Evolutionary conservation across 2,797 vertebrate genomes (phyloP), one percentile per base, ranked within the genome.

Genomic region (Antrozous pallidus): DNA sequence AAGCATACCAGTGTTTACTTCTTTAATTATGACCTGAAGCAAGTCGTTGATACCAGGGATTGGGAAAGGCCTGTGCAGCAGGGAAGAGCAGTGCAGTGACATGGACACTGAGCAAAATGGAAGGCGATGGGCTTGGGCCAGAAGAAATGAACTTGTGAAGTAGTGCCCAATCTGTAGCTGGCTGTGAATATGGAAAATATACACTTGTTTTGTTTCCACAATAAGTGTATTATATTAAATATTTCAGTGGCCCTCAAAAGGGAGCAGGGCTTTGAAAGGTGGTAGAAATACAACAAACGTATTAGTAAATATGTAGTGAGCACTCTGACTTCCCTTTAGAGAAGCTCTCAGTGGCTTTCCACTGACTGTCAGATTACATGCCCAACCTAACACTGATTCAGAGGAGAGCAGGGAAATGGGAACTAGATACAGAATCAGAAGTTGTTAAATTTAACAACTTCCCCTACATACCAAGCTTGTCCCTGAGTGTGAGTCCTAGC

Each of bases 21-120:
- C 13, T 93, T 79, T 93, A 67, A 81, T 95, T 93, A 90, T 84
- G 88, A 90, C 90, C 92, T 69, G 51, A 93, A 96, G 92, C 73
- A 92, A 84, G 83, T 88, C 10, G 8, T 36, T 88, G 40, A 91
- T 84, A 80, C 45, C 26, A 65, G 51, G 63, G 22, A 42, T 73
- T 79, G 18, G 58, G 42, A 31, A 69, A 74, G n/a, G 56, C 6
- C 5, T 58, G 6, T 4, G 26, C 40, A 78, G 31, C 45, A 38
- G 13, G 10, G 28, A 47, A 28, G 12, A 83, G 16, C 11, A 42
- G n/a, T 18, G 1, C 8, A 16, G 31, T 33, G 40, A 67, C 22
- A 31, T 1, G 2, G 33, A 38, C 24, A 38, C 1, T 11, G 31
- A 78, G 10, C 33, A 56, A 80, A 45, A 42, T 18, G 16, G 9